Conservation (phyloP, 2,113 vertebrate species). For the Phoxinus phoxinus region DNA sequence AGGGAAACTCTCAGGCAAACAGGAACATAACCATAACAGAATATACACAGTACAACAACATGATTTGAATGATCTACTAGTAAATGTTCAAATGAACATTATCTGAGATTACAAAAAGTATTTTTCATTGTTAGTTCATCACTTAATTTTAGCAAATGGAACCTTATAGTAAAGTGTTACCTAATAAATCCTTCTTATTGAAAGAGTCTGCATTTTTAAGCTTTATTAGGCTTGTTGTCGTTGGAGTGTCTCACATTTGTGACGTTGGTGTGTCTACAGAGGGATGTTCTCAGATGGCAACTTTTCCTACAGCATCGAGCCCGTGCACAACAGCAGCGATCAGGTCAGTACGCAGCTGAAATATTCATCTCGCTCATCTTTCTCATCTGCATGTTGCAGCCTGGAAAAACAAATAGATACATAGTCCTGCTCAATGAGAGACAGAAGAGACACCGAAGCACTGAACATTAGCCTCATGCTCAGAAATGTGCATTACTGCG, state of each 20-base stretch:
- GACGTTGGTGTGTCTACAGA: slow-evolving; percentile 67
- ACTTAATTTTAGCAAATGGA: not conserved
- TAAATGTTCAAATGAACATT: too few species aligned
- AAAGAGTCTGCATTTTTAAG: not conserved
- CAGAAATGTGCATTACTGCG: not conserved
- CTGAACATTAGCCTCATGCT: not conserved
- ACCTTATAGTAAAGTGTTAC: not conserved
- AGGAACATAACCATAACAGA: too few species aligned
- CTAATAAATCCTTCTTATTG: not conserved
- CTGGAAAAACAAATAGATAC: slow-evolving; percentile 62
- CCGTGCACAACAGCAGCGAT: slow-evolving; percentile 62
- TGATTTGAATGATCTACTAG: too few species aligned
- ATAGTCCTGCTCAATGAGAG: slow-evolving; percentile 44
- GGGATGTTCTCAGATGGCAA: slow-evolving; percentile 92
- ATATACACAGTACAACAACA: too few species aligned
- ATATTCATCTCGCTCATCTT: slow-evolving; percentile 24
- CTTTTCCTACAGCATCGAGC: slow-evolving; percentile 86
- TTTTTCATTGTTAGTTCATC: too few species aligned
- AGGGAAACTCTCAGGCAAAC: too few species aligned
- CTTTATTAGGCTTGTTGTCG: not conserved
- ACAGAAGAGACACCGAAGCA: slow-evolving; percentile 4
- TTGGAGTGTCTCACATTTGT: not conserved
- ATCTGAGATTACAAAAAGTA: too few species aligned
- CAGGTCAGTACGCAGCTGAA: slow-evolving; percentile 53
- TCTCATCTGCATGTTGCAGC: slow-evolving; percentile 53